Evolutionary conservation across 2,888 invertebrate genomes (phyloP).

Genomic region (Sepiola atlantica): DNA sequence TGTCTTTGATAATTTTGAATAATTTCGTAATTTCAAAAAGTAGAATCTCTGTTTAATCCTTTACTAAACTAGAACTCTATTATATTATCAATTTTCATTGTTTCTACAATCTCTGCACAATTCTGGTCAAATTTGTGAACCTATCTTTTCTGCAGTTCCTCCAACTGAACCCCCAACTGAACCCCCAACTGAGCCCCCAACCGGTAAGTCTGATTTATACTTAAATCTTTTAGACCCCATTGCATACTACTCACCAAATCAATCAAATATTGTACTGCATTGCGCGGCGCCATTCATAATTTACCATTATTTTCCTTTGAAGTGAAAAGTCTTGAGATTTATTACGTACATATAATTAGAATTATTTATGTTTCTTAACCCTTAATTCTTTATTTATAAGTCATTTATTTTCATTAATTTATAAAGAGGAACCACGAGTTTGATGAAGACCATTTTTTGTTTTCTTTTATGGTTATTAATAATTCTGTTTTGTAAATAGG

Average conservation of each 20-base stretch:
- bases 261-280: not conserved
- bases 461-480: not conserved
- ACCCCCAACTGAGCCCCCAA: conserved; percentile 39
- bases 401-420: not conserved
- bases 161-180: not conserved
- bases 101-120: not conserved
- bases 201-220: conserved; percentile 37
- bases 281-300: not conserved
- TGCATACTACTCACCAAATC: not conserved
- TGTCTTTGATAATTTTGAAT: no score
- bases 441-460: not conserved
- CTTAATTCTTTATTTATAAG: not conserved
- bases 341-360: not conserved
- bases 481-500: not conserved
- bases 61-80: no score
- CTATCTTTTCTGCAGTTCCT: conserved; percentile 32
- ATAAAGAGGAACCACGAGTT: not conserved
- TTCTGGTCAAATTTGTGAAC: not conserved
- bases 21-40: no score
- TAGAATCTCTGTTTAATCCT: no score
- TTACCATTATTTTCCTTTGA: not conserved
- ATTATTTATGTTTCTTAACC: not conserved
- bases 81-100: not conserved
- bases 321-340: not conserved
- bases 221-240: not conserved